Conservation (phyloP, 2,113 vertebrate species). For the Epinephelus fuscoguttatus region DNA sequence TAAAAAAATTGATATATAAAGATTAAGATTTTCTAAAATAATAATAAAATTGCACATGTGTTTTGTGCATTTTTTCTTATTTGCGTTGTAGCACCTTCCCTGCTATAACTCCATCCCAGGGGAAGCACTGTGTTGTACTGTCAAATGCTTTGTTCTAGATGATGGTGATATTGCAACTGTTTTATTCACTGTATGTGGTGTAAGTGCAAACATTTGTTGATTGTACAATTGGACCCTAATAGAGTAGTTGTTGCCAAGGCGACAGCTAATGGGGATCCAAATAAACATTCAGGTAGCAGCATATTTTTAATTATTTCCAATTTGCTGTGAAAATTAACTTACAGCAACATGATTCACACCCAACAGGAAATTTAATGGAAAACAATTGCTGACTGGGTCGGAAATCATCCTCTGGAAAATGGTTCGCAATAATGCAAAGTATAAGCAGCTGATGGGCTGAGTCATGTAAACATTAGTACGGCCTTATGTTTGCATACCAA, state of each 20-base stretch:
- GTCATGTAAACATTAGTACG: too few species aligned
- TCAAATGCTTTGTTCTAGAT: not conserved
- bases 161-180: not conserved
- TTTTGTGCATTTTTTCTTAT: too few species aligned
- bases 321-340: not conserved
- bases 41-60: too few species aligned
- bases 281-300: not conserved
- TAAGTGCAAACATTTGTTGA: not conserved
- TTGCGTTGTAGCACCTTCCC: too few species aligned
- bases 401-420: not conserved
- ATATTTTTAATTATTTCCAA: not conserved
- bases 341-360: not conserved
- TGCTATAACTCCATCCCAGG: too few species aligned
- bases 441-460: not conserved
- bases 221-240: not conserved
- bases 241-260: not conserved
- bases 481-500: not conserved
- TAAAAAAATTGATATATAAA: too few species aligned
- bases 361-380: not conserved
- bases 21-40: too few species aligned
- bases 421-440: not conserved
- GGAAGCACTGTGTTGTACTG: not conserved
- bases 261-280: not conserved
- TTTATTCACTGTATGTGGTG: not conserved
- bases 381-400: not conserved